Evolutionary conservation across 2,113 vertebrate species (phyloP).

Genomic region (Bostrychus sinensis): DNA sequence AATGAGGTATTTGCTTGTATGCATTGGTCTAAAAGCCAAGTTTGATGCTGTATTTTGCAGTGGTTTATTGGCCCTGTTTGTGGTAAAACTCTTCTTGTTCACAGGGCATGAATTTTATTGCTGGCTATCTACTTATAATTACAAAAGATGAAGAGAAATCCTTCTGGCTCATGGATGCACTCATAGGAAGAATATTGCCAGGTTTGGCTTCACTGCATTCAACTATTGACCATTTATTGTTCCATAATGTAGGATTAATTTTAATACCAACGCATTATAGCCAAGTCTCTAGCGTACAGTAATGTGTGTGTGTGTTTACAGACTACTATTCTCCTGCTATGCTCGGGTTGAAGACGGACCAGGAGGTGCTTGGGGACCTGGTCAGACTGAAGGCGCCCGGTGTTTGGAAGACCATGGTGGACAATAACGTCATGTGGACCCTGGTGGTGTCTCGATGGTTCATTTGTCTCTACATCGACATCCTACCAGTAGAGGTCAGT

Average conservation of each 20-base stretch:
- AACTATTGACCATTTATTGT: background rate
- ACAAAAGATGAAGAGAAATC: constrained; percentile 94
- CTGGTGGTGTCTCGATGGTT: constrained; percentile 95
- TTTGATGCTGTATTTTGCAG: no score
- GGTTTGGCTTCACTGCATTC: constrained; percentile 76
- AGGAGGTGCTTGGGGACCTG: constrained; percentile 93
- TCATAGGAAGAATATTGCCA: constrained; percentile 90
- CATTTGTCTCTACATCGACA: constrained; percentile 94
- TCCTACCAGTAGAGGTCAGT: constrained; percentile 92
- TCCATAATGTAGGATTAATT: background rate
- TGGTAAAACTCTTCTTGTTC: constrained; percentile 50
- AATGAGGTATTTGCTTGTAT: no score
- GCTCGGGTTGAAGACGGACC: constrained; percentile 93
- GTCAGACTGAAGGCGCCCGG: constrained; percentile 87
- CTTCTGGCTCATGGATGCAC: constrained; percentile 95
- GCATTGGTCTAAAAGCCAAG: no score
- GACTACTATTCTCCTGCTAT: constrained; percentile 93
- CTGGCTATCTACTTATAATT: constrained; percentile 91
- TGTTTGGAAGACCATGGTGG: constrained; percentile 87
- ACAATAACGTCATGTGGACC: constrained; percentile 90
- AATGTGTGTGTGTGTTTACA: constrained; percentile 41
- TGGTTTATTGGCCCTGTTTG: no score
- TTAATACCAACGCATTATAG: background rate
- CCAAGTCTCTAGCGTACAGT: no score
- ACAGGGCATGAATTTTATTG: constrained; percentile 98